These are phyloP conservation scores for Iselma pallidipennis DNA, from an alignment of 2,888 invertebrate species.

Conservation along the genomic window DNA sequence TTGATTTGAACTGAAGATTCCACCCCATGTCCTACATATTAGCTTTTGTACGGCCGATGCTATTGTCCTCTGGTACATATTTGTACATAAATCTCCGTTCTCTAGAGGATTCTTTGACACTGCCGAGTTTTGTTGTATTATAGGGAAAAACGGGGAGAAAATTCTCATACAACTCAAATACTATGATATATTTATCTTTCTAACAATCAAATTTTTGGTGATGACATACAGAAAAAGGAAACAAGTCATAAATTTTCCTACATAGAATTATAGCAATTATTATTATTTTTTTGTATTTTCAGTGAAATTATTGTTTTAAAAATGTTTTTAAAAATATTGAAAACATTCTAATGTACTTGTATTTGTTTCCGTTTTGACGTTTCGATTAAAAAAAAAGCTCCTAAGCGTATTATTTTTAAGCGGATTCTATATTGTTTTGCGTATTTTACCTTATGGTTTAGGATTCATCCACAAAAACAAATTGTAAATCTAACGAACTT, in stretches of 20 bases:
- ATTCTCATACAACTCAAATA: background rate
- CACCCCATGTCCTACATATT: background rate
- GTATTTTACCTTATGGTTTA: constrained; percentile 8
- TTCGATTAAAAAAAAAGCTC: background rate
- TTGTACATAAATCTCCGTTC: constrained; percentile 22
- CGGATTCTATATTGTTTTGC: constrained; percentile 8
- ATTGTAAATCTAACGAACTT: constrained; percentile 2
- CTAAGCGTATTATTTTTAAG: constrained; percentile 12
- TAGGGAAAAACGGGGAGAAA: background rate
- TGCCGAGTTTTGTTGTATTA: background rate
- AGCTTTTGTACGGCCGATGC: background rate
- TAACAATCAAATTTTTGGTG: background rate
- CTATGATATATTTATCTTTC: background rate
- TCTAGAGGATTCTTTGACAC: background rate
- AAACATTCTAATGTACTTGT: background rate
- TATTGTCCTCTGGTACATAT: constrained; percentile 7
- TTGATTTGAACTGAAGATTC: background rate
- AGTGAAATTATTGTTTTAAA: background rate
- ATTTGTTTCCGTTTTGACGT: background rate
- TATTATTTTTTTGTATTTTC: background rate
- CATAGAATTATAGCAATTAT: background rate
- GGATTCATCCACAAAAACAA: background rate
- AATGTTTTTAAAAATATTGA: background rate
- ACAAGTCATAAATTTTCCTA: background rate
- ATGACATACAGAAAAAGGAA: background rate